Percentiles rank a stretch among this genome's conserved stretches.
Evolutionary conservation across 1,140 invertebrate genomes (phyloP).

Genomic region (Steinernema khuongi): DNA sequence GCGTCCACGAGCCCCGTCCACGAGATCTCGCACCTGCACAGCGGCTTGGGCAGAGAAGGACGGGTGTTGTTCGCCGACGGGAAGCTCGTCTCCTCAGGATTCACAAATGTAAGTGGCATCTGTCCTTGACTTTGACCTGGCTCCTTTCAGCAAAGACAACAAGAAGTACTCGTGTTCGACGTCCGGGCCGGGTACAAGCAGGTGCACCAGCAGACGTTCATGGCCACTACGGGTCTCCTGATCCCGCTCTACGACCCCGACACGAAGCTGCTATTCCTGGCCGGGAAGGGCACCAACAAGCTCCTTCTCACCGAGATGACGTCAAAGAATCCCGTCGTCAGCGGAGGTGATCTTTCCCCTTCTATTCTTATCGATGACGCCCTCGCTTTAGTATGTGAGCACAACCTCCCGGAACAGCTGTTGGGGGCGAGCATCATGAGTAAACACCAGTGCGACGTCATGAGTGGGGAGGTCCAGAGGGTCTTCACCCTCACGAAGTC

Average conservation of each 20-base stretch:
- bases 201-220: slow-evolving; percentile 43
- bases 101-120: slow-evolving; percentile 49
- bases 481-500: slow-evolving; percentile 58
- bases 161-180: slow-evolving; percentile 1
- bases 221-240: slow-evolving; percentile 67
- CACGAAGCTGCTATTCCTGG: slow-evolving; percentile 83
- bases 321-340: slow-evolving; percentile 61
- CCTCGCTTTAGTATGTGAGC: slow-evolving; percentile 37
- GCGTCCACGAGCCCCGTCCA: slow-evolving; percentile 30
- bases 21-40: slow-evolving; percentile 25
- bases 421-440: slow-evolving; percentile 59
- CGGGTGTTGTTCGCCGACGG: slow-evolving; percentile 59
- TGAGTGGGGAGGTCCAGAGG: slow-evolving; percentile 61
- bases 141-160: slow-evolving; percentile 36
- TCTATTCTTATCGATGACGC: slow-evolving; percentile 3
- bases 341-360: slow-evolving; percentile 22
- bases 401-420: slow-evolving; percentile 61
- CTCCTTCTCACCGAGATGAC: slow-evolving; percentile 27
- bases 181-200: not conserved
- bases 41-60: slow-evolving; percentile 42
- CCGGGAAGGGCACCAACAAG: slow-evolving; percentile 75
- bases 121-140: slow-evolving; percentile 14
- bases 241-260: slow-evolving; percentile 87
- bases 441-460: slow-evolving; percentile 60
- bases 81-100: slow-evolving; percentile 59